A percentile compares a stretch with the other conserved stretches of the same genome.
Evolutionary conservation across 1,140 invertebrate genomes (phyloP).

Genomic region (Euwallacea fornicatus): DNA sequence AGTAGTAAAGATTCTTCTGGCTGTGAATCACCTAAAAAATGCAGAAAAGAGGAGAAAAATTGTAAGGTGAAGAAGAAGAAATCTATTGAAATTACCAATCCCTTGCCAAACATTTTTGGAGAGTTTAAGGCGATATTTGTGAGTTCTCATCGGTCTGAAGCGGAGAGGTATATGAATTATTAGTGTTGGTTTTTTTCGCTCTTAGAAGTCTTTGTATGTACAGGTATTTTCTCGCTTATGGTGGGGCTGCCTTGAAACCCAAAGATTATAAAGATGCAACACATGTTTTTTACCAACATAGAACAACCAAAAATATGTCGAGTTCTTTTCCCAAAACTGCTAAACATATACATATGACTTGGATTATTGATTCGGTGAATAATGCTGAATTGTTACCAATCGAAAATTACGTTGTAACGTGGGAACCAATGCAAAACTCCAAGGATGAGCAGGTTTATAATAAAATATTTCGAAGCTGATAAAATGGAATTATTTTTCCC

Average conservation of each 20-base stretch:
- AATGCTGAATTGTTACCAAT: constrained; percentile 52
- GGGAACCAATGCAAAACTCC: constrained; percentile 27
- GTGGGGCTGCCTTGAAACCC: constrained; percentile 54
- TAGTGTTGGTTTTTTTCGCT: constrained; percentile 3
- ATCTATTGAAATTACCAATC: constrained; percentile 30
- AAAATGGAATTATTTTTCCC: neutral
- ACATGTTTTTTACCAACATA: constrained; percentile 56
- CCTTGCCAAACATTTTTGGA: constrained; percentile 56
- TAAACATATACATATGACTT: constrained; percentile 57
- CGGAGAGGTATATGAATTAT: constrained; percentile 32
- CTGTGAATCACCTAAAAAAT: constrained; percentile 7
- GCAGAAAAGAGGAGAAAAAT: constrained; percentile 4
- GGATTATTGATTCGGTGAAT: constrained; percentile 58
- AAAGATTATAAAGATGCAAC: constrained; percentile 53
- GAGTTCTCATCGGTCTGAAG: constrained; percentile 19
- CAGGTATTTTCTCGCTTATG: constrained; percentile 60
- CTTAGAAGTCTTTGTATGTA: constrained; percentile 7
- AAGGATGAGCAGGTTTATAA: neutral
- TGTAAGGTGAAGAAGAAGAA: constrained; percentile 6
- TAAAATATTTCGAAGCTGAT: neutral
- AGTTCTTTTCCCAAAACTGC: constrained; percentile 51
- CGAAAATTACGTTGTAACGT: constrained; percentile 54
- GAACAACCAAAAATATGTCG: constrained; percentile 49
- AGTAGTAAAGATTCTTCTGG: neutral
- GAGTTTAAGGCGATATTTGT: constrained; percentile 39